Evolutionary conservation across 2,888 invertebrate genomes (phyloP), one percentile per base, ranked within the genome.

Genomic region (Bombyx huttoni): DNA sequence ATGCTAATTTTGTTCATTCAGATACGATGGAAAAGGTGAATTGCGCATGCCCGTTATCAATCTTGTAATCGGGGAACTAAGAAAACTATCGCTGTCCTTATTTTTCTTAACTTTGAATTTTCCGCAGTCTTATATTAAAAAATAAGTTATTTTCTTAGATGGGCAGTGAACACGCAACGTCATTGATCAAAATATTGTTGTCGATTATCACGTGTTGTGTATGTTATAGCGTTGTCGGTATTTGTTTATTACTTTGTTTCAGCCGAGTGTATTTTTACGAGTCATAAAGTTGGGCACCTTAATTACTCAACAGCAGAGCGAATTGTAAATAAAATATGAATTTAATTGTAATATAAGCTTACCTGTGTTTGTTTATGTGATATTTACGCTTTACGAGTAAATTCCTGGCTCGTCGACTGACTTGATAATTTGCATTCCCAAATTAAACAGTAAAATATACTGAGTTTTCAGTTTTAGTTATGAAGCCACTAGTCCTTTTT

Each of bases 21-120:
- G 63, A 66, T 65, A 72, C 63, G 62, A 59, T 59, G 57, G 57
- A 61, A 56, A 61, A 67, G 58, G 61, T 56, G 67, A 66, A 73
- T 70, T 81, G 86, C 86, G 86, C 86, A 86, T 85, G 86, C 75
- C 78, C 72, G 73, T 73, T 75, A 75, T 76, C 73, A 74, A 71
- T 80, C 72, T 74, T 70, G 61, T 61, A 64, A 68, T 72, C 67
- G 68, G 69, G 69, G 70, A 80, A 82, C 77, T 76, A 79, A 68
- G 75, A 78, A 71, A 83, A 79, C 78, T 85, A 81, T 75, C 71
- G 80, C 75, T 63, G 68, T 86, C 86, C 81, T 78, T 84, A 75
- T 84, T 83, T 68, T 76, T 63, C 76, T 58, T 73, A 75, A 67
- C 78, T 78, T 73, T 63, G 56, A 59, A 61, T 61, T 62, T 33